Base-by-base conservation (phyloP, 1,140 invertebrate species). In the Temnothorax nylanderi region DNA sequence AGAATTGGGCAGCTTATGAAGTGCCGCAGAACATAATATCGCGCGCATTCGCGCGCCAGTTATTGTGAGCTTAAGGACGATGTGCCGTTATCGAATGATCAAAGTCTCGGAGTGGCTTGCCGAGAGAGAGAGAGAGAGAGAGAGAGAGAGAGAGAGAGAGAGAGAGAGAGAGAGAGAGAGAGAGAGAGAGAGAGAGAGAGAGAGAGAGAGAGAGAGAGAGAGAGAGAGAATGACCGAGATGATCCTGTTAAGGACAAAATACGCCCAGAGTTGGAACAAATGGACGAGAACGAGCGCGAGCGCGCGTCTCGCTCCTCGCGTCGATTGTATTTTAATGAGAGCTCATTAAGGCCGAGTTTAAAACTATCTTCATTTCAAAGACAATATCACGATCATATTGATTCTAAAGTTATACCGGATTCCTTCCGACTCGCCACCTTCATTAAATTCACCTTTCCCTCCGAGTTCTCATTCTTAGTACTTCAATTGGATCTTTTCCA, bases 281-380 rank as follows among this genome's bases (percentile, higher is more conserved):
- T 58, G 41, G 18, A 16, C 10, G 11, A 34, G n/a, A 41, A 37
- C 8, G 2, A 21, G 37, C 0, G 74, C 13, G 21, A n/a, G 47
- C n/a, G 34, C 47, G 47, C 47, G 7, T 26, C 60, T n/a, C 49
- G n/a, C n/a, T 67, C 37, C 51, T 49, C 77, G 41, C 47, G 71
- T 58, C 56, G 81, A 90, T 90, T 87, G 86, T 71, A 62, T 49
- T 49, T 84, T 89, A 89, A 89, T 80, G 89, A 85, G 88, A 69
- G 65, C 71, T 89, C 88, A 87, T 89, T 90, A 89, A 44, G 88
- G 78, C 56, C 65, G 26, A 64, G 54, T 75, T 71, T 51, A 54
- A 44, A 67, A 82, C 54, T 62, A 56, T 67, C 78, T 71, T 89
- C 75, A 69, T 89, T 89, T 86, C 87, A 58, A 65, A 41, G 74